Percentiles rank a stretch among this genome's conserved stretches.
Conservation (phyloP, 1,140 invertebrate species). For the Drosophila virilis region DNA sequence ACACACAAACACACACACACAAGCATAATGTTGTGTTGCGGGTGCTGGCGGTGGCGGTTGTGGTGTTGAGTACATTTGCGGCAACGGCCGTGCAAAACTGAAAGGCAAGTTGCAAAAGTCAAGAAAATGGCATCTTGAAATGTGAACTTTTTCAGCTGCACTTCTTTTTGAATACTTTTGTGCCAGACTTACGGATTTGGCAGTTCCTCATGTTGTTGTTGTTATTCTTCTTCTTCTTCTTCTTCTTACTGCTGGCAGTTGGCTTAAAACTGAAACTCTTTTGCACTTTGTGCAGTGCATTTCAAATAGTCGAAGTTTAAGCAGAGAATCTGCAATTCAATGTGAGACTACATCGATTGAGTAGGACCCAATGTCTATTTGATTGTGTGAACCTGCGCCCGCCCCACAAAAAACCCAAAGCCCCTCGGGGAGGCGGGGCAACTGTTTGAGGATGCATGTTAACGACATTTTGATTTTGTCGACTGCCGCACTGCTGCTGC, state of each 20-base stretch:
- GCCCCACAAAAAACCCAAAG: background rate
- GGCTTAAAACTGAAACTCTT: conserved; percentile 27
- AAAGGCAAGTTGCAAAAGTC: conserved; percentile 69
- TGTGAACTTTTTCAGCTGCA: conserved; percentile 78
- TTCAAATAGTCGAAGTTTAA: conserved; percentile 64
- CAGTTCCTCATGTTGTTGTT: conserved; percentile 14
- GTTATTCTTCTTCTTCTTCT: conserved; percentile 2
- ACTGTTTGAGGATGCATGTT: conserved; percentile 20
- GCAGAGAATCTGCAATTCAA: conserved; percentile 75
- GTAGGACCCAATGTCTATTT: conserved; percentile 53
- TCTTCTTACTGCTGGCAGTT: conserved; percentile 5
- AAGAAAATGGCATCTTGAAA: conserved; percentile 80
- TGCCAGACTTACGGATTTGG: conserved; percentile 65
- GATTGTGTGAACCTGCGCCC: conserved; percentile 44
- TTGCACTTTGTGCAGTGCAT: conserved; percentile 59
- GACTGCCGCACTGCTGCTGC: background rate
- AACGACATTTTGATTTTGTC: conserved; percentile 42
- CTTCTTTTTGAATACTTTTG: conserved; percentile 81
- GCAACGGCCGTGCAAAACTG: conserved; percentile 42
- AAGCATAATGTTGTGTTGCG: conserved; percentile 16
- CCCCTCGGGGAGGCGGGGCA: too few relatives aligned
- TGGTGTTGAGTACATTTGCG: conserved; percentile 45
- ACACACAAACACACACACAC: background rate
- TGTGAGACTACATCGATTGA: conserved; percentile 45
- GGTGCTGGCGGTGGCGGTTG: conserved; percentile 11